phyloP scores from a whole-genome alignment of 1,140 invertebrate species.

The Nasonia longicornis region DNA sequence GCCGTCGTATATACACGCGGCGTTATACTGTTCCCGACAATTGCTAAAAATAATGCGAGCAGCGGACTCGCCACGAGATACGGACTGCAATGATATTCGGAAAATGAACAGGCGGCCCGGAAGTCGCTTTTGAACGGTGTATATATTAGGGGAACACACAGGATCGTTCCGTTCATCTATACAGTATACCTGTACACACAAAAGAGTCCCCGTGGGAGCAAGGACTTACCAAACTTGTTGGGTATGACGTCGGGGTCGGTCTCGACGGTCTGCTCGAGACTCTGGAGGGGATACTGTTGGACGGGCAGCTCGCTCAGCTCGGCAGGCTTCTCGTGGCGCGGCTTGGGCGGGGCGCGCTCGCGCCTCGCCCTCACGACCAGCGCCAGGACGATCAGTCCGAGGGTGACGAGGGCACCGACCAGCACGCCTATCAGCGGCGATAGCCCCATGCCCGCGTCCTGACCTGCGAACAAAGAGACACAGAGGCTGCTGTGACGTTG shows the following conservation, averaged over 20 bases:
- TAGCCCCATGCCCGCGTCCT: slow-evolving; percentile 69
- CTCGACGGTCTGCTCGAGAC: slow-evolving; percentile 69
- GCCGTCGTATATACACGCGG: background rate
- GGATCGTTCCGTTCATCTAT: too few relatives aligned
- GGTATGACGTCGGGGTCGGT: slow-evolving; percentile 81
- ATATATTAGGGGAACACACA: too few relatives aligned
- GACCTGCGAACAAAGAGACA: slow-evolving; percentile 63
- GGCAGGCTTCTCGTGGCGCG: slow-evolving; percentile 62
- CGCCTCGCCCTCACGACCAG: slow-evolving; percentile 68
- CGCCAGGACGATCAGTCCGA: slow-evolving; percentile 69
- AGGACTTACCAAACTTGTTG: slow-evolving; percentile 76
- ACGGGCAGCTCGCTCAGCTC: slow-evolving; percentile 65
- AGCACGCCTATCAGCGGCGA: slow-evolving; percentile 72
- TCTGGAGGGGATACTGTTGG: slow-evolving; percentile 67
- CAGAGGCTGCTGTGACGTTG: too few relatives aligned
- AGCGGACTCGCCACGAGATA: too few relatives aligned
- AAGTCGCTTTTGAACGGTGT: too few relatives aligned
- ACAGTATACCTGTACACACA: too few relatives aligned
- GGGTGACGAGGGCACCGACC: slow-evolving; percentile 69
- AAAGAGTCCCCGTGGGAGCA: too few relatives aligned
- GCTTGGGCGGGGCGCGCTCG: slow-evolving; percentile 49
- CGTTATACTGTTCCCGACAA: background rate
- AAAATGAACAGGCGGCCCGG: too few relatives aligned
- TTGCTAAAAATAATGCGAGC: slow-evolving; percentile 13
- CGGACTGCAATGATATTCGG: too few relatives aligned